Conservation (phyloP, 2,888 invertebrate species). For the Eurytoma adleriae region DNA sequence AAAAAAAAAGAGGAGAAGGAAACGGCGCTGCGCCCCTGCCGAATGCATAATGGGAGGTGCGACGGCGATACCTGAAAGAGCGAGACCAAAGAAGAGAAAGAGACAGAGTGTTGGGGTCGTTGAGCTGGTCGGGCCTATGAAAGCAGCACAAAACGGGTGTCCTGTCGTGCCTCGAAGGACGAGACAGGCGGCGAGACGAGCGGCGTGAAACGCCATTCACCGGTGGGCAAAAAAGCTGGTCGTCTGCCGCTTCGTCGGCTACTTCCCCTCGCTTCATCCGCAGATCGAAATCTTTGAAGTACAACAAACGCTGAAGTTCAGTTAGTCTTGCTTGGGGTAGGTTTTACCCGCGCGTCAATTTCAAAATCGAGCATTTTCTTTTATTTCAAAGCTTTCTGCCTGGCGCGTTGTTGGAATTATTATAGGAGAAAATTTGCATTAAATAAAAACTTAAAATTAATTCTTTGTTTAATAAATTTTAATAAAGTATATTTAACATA, state of each 20-base stretch:
- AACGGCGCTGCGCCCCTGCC: background rate
- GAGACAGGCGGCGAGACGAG: background rate
- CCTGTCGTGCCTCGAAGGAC: conserved; percentile 4
- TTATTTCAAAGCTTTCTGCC: too few species aligned
- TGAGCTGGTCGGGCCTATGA: background rate
- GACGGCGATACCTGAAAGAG: background rate
- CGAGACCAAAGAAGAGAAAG: background rate
- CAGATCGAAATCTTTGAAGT: conserved; percentile 10
- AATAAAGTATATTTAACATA: too few species aligned
- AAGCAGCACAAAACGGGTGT: background rate
- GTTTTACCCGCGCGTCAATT: too few species aligned
- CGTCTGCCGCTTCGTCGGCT: background rate
- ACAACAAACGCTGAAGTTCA: too few species aligned
- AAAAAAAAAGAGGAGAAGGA: background rate
- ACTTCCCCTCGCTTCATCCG: background rate
- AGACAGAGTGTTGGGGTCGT: background rate
- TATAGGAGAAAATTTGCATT: too few species aligned
- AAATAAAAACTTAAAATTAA: too few species aligned
- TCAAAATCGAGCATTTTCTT: too few species aligned
- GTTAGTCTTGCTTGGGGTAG: too few species aligned
- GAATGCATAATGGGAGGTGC: background rate
- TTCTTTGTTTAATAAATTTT: too few species aligned
- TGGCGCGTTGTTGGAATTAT: too few species aligned
- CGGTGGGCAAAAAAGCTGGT: too few species aligned
- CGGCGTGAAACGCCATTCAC: too few species aligned